Evolutionary conservation across 2,888 invertebrate species (phyloP).

Genomic region (Ochropleura plecta): DNA sequence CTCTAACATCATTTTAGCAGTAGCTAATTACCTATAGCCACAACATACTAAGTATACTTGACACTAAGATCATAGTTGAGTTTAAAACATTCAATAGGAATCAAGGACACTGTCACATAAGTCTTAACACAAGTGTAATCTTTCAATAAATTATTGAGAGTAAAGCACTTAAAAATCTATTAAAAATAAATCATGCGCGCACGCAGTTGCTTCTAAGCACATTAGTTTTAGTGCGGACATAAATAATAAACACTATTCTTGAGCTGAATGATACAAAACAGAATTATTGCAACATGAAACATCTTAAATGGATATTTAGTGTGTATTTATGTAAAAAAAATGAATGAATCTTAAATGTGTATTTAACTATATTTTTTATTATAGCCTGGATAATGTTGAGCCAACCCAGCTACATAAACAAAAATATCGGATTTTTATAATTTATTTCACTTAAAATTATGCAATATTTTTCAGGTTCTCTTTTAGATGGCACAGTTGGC

Average conservation of each 20-base stretch:
- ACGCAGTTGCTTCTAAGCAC: constrained; percentile 23
- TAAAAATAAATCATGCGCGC: constrained; percentile 31
- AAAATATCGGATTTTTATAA: constrained; percentile 34
- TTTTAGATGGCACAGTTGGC: no score
- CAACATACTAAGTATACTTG: background rate
- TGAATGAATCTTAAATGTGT: no score
- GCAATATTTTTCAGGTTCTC: background rate
- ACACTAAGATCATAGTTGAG: background rate
- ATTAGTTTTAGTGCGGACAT: constrained; percentile 36
- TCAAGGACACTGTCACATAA: background rate
- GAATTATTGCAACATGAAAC: constrained; percentile 31
- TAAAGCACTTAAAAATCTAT: constrained; percentile 39
- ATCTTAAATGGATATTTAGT: constrained; percentile 45
- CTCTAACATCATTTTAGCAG: background rate
- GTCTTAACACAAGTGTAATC: constrained; percentile 3
- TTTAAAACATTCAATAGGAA: background rate
- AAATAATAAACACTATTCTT: constrained; percentile 33
- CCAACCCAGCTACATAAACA: constrained; percentile 44
- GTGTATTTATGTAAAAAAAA: no score
- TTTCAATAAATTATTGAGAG: constrained; percentile 21
- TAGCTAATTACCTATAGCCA: background rate
- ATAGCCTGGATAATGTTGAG: constrained; percentile 38
- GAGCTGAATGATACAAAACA: constrained; percentile 33
- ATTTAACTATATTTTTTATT: constrained; percentile 16
- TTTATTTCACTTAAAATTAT: background rate